Conservation (phyloP, 2,797 vertebrate species). For the Adelosebastes latens region DNA sequence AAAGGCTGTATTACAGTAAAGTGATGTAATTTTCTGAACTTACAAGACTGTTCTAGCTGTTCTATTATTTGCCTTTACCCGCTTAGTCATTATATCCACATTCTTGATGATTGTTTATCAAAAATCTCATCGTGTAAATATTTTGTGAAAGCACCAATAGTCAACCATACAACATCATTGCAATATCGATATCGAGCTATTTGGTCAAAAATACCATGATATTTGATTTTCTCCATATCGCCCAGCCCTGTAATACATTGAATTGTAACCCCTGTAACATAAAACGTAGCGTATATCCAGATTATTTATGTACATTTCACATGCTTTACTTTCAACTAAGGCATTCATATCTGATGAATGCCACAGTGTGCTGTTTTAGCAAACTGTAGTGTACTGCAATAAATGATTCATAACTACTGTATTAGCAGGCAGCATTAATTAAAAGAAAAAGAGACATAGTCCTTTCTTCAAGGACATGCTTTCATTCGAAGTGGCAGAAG, state of each 20-base stretch:
- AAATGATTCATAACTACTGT: neutral
- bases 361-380: neutral
- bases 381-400: neutral
- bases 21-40: no score
- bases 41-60: no score
- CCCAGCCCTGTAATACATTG: neutral
- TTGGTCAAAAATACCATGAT: no score
- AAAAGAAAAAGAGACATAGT: neutral
- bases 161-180: neutral
- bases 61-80: neutral
- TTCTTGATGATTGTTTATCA: neutral
- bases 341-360: neutral
- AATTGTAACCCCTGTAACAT: neutral
- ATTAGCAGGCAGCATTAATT: neutral
- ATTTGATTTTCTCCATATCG: neutral
- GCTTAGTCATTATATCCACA: neutral
- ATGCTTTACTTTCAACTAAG: neutral
- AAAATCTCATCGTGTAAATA: neutral
- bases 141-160: neutral
- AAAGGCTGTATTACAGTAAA: no score
- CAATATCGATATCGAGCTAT: neutral
- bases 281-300: rapidly evolving
- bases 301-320: neutral
- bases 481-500: neutral
- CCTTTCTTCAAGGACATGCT: neutral